Conservation (phyloP, 2,113 vertebrate species). For the Pandion haliaetus region DNA sequence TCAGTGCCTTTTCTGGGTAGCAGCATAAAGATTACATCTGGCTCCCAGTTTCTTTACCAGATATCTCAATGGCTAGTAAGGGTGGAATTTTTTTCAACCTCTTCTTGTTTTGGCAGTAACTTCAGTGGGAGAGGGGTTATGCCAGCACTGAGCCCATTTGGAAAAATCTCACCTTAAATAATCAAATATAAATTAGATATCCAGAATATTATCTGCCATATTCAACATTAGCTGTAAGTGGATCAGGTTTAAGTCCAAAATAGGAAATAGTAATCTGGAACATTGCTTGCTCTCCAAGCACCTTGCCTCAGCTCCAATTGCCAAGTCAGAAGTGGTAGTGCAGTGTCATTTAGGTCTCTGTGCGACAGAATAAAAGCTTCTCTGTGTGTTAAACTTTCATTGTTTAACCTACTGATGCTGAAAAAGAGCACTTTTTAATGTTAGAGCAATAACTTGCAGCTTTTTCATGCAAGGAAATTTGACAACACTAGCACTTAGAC, state of each 20-base stretch:
- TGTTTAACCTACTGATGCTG: background rate
- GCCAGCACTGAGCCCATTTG: background rate
- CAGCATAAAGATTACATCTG: background rate
- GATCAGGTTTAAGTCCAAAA: background rate
- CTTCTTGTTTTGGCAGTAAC: background rate
- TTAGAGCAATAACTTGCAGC: background rate
- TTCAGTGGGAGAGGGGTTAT: background rate
- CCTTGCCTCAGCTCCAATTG: slow-evolving; percentile 3
- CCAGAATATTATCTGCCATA: background rate
- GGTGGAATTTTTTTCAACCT: background rate
- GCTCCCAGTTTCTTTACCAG: background rate
- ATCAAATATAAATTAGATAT: slow-evolving; percentile 32
- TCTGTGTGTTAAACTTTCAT: background rate
- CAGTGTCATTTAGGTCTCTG: background rate
- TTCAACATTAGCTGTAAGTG: background rate
- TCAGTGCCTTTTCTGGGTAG: background rate
- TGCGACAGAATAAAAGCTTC: slow-evolving; percentile 21
- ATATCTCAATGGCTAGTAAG: background rate
- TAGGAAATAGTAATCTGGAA: slow-evolving; percentile 27
- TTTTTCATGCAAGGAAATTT: background rate
- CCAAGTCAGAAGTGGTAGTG: background rate
- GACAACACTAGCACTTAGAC: background rate
- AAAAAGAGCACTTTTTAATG: slow-evolving; percentile 1
- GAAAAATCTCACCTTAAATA: slow-evolving; percentile 42
- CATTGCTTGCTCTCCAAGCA: background rate